These are phyloP conservation scores for Eurytoma californica DNA, from an alignment of 2,888 invertebrate species.

Conservation along the genomic window DNA sequence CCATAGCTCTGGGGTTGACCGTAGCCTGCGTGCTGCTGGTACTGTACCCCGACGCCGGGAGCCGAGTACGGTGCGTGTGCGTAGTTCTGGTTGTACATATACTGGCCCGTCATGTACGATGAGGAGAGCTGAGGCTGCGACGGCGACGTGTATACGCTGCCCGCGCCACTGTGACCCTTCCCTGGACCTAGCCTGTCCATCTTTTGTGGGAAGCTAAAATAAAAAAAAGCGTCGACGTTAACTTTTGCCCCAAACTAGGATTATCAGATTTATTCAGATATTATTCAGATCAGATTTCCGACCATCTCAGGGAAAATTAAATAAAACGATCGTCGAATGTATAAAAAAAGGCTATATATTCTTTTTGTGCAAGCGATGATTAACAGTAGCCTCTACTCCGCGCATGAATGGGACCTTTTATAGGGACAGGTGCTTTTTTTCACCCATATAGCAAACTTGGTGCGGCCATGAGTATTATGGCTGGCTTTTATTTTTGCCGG, in stretches of 20 bases:
- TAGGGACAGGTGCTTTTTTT: constrained; percentile 35
- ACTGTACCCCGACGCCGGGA: constrained; percentile 59
- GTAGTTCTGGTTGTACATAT: constrained; percentile 72
- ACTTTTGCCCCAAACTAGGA: too few relatives aligned
- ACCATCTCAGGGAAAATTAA: too few relatives aligned
- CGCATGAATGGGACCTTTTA: constrained; percentile 8
- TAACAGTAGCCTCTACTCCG: neutral
- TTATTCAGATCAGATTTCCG: too few relatives aligned
- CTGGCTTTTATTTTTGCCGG: constrained; percentile 30
- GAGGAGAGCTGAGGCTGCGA: constrained; percentile 64
- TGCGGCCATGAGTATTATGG: neutral
- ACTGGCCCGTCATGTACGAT: constrained; percentile 73
- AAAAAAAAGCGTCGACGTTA: neutral
- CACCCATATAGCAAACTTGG: neutral
- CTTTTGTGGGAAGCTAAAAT: constrained; percentile 72
- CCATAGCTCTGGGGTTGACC: constrained; percentile 72
- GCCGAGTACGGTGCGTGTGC: constrained; percentile 64
- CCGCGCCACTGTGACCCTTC: constrained; percentile 67
- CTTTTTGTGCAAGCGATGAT: neutral
- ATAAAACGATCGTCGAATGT: neutral
- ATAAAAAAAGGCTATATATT: neutral
- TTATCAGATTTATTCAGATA: too few relatives aligned
- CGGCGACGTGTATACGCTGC: constrained; percentile 57
- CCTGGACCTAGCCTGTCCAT: constrained; percentile 70
- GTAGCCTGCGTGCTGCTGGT: constrained; percentile 64